phyloP scores from a whole-genome alignment of 2,113 vertebrate genomes.

The Gavialis gangeticus region DNA sequence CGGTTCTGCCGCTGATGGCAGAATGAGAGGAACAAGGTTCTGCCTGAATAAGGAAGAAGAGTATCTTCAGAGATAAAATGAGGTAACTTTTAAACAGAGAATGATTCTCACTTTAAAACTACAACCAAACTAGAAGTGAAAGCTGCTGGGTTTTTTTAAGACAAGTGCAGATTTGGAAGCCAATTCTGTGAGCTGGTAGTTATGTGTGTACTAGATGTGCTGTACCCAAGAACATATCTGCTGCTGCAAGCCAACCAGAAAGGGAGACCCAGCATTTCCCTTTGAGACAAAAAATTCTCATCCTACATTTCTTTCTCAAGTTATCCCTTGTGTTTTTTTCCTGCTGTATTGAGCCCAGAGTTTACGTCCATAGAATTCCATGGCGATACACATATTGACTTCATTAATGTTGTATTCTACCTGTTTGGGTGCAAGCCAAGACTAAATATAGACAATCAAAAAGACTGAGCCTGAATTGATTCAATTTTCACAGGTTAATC shows the following conservation, averaged over 20 bases:
- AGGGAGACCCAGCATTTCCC: conserved; percentile 42
- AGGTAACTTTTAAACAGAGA: neutral
- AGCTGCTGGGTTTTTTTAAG: conserved; percentile 53
- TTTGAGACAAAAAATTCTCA: conserved; percentile 41
- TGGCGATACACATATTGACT: neutral
- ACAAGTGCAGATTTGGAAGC: conserved; percentile 54
- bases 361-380: neutral
- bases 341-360: neutral
- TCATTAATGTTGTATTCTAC: neutral
- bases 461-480: too few relatives aligned
- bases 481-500: too few relatives aligned
- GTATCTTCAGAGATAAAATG: conserved; percentile 6
- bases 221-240: conserved; percentile 23
- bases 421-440: too few relatives aligned
- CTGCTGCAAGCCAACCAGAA: conserved; percentile 15
- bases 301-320: conserved; percentile 20
- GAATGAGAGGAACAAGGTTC: conserved; percentile 11
- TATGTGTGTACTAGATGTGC: conserved; percentile 45
- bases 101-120: neutral
- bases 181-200: conserved; percentile 38
- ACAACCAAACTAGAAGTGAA: neutral
- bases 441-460: too few relatives aligned
- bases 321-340: conserved; percentile 31
- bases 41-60: conserved; percentile 9
- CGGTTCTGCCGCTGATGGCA: neutral